Evolutionary conservation across 2,888 invertebrate genomes (phyloP), one percentile per base, ranked within the genome.

Genomic region (Pyrgus malvae): DNA sequence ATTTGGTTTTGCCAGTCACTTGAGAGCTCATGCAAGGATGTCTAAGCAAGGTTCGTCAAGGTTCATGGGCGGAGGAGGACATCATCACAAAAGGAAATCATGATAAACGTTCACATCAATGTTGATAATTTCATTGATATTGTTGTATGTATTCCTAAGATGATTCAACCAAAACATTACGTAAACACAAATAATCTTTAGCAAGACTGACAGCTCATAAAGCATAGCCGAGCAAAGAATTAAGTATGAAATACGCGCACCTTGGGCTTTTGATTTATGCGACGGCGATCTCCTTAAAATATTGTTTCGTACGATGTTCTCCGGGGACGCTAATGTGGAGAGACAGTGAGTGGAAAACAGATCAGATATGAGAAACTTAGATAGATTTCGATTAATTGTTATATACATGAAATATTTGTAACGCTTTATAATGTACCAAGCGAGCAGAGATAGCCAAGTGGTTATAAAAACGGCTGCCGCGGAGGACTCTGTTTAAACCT

Each of bases 161-260:
- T 11, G 12, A 12, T 4, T 31, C 12, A 2, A 1, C 4, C 12
- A 14, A 35, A 12, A 51, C 16, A 40, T 53, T 40, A 37, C 40
- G 45, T 54, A 54, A 31, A 74, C 67, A 66, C 65, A 71, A 63
- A 72, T 66, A 66, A 68, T 65, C 60, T 63, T 49, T 41, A 37
- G 37, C 66, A 70, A 80, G 74, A 78, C 75, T 78, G 83, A 78
- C 77, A 71, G 73, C 76, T 72, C 80, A 76, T 84, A 81, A 83
- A 85, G 70, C 65, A 80, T 54, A 70, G 76, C 72, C 76, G 71
- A 74, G 76, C 45, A 85, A 89, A 90, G 88, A 90, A 89, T 89
- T 90, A 89, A 90, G 79, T 85, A 90, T 89, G 87, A 90, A 90
- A 89, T 90, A 90, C 88, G 83, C 82, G 80, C 76, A 76, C 78